Base-by-base conservation (phyloP, 2,888 invertebrate species). In the Beris morrisii region DNA sequence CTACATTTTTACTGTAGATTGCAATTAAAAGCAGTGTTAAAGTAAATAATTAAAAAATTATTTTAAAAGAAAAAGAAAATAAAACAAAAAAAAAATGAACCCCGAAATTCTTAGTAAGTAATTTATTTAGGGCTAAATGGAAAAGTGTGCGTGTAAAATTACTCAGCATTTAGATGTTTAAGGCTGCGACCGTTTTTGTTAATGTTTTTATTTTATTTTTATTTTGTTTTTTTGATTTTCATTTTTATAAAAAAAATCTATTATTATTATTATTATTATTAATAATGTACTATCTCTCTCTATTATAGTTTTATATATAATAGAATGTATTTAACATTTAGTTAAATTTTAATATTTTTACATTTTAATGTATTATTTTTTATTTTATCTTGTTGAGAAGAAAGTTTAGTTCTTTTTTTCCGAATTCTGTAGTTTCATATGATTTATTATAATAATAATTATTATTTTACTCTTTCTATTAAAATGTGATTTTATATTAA, bases 401-500 rank as follows among this genome's bases (percentile, higher is more conserved):
- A 53, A 53, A 50, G 28, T 15, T n/a, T 30, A 53, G n/a, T 31
- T 54, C 31, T 54, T 30, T 54, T n/a, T n/a, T 54, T 54, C 54
- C 31, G n/a, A 54, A 13, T 31, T 48, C 48, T 22, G 22, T 22
- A 22, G 48, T 48, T 48, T 13, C n/a, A 12, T 48, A 15, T 13
- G 48, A 15, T 38, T 38, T 38, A 38, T 38, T 13, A 48, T 48
- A 48, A 48, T 48, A 30, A 50, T 50, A 61, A 61, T 61, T 61
- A 61, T 61, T 4, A 61, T 61, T 61, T 61, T 38, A 7, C 38
- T 38, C 9, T 38, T 38, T 38, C 38, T 38, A 52, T 61, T 61
- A 61, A 61, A 61, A 50, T 61, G 61, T 61, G 61, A 61, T 61
- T 61, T 61, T 61, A 61, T 61, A 50, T 61, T 61, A 61, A 61